Evolutionary conservation across 1,140 invertebrate species (phyloP).

Genomic region (Andrena cerasifolii): DNA sequence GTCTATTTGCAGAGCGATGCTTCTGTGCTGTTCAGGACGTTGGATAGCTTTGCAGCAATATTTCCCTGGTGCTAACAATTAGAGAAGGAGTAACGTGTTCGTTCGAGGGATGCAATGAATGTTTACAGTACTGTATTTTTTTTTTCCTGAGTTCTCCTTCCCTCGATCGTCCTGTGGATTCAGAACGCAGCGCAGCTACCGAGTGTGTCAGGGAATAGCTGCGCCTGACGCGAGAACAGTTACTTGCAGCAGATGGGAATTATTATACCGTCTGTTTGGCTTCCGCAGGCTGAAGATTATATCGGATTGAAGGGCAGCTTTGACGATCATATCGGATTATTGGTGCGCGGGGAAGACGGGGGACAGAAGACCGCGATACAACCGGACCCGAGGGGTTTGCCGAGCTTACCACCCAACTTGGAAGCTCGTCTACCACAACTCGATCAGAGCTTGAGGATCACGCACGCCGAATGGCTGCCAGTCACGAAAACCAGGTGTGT

Average conservation of each 20-base stretch:
- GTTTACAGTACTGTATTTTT: too few species aligned
- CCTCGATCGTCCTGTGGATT: too few species aligned
- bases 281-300: slow-evolving; percentile 79
- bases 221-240: not conserved
- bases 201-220: too few species aligned
- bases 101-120: too few species aligned
- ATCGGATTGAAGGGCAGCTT: slow-evolving; percentile 77
- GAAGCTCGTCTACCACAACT: slow-evolving; percentile 77
- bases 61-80: too few species aligned
- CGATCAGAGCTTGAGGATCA: slow-evolving; percentile 76
- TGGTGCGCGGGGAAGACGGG: slow-evolving; percentile 70
- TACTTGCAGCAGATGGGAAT: not conserved
- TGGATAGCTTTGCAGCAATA: too few species aligned
- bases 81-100: too few species aligned
- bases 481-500: slow-evolving; percentile 80
- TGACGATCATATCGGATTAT: slow-evolving; percentile 77
- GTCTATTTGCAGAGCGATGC: too few species aligned
- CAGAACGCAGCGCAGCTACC: too few species aligned
- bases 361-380: slow-evolving; percentile 68
- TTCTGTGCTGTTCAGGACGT: too few species aligned
- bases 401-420: slow-evolving; percentile 76
- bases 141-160: too few species aligned
- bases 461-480: slow-evolving; percentile 80
- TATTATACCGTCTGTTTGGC: slow-evolving; percentile 24
- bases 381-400: slow-evolving; percentile 74